phyloP scores from a whole-genome alignment of 2,113 vertebrate species.

The Uria aalge region DNA sequence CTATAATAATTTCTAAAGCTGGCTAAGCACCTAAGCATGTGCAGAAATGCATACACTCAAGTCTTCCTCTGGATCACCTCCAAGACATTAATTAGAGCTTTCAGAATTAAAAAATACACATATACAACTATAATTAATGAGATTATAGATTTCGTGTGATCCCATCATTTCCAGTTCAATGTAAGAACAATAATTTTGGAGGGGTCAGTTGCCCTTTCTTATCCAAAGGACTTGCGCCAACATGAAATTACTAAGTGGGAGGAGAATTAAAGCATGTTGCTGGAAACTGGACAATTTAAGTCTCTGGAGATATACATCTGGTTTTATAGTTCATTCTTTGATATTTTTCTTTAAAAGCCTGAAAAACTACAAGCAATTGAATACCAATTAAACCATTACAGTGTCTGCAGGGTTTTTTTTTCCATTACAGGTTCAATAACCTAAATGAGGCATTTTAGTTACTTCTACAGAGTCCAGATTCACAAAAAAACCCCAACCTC shows the following conservation, averaged over 20 bases:
- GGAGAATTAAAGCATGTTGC: slow-evolving; percentile 15
- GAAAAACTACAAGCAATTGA: slow-evolving; percentile 20
- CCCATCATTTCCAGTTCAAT: neutral
- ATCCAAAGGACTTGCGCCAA: neutral
- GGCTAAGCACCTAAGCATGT: neutral
- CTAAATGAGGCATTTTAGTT: neutral
- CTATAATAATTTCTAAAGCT: neutral
- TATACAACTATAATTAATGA: neutral
- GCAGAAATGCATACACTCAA: neutral
- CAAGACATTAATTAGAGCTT: neutral
- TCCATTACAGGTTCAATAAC: neutral
- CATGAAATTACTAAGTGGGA: slow-evolving; percentile 34
- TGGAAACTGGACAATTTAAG: slow-evolving; percentile 16
- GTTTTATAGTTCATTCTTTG: slow-evolving; percentile 30
- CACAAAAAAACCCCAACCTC: neutral
- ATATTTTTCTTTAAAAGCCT: slow-evolving; percentile 5
- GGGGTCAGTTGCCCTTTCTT: neutral
- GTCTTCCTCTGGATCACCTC: neutral
- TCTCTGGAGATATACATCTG: slow-evolving; percentile 46
- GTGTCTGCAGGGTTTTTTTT: neutral
- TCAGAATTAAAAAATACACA: neutral
- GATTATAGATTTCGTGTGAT: neutral
- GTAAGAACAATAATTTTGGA: neutral
- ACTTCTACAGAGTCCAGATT: neutral
- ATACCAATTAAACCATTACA: neutral